phyloP scores from a whole-genome alignment of 1,140 invertebrate species.

The Prorops nasuta region DNA sequence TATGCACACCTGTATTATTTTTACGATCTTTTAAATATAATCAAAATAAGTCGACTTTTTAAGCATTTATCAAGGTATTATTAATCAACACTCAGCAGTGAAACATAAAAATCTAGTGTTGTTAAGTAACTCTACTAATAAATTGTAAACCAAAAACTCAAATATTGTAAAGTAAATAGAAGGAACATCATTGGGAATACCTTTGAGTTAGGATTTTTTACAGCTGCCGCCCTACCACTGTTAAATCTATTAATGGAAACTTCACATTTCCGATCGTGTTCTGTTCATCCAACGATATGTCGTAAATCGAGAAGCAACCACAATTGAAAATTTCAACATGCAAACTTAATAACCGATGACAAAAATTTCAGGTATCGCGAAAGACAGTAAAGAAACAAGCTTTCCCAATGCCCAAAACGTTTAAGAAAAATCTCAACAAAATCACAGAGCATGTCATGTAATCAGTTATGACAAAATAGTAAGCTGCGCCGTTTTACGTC shows the following conservation, averaged over 20 bases:
- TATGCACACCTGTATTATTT: slow-evolving; percentile 34
- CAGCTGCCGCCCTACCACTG: slow-evolving; percentile 39
- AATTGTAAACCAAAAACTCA: slow-evolving; percentile 42
- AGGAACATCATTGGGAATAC: slow-evolving; percentile 49
- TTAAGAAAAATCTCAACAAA: too few species aligned
- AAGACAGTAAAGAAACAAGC: too few species aligned
- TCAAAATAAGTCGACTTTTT: slow-evolving; percentile 38
- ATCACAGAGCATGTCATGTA: too few species aligned
- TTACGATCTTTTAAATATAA: slow-evolving; percentile 31
- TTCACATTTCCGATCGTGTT: too few species aligned
- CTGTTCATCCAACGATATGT: too few species aligned
- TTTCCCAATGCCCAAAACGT: too few species aligned
- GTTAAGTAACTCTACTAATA: slow-evolving; percentile 45
- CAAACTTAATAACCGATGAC: too few species aligned
- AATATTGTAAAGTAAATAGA: slow-evolving; percentile 42
- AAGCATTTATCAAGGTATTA: slow-evolving; percentile 33
- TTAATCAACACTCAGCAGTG: slow-evolving; percentile 46
- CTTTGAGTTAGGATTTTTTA: slow-evolving; percentile 32
- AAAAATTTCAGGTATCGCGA: too few species aligned
- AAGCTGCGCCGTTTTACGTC: background rate
- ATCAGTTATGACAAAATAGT: too few species aligned
- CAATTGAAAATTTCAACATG: too few species aligned
- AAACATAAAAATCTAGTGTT: slow-evolving; percentile 48
- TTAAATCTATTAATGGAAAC: slow-evolving; percentile 27
- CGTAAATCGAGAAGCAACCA: too few species aligned